phyloP scores from a whole-genome alignment of 2,888 invertebrate species.

The Elmis aenea region DNA sequence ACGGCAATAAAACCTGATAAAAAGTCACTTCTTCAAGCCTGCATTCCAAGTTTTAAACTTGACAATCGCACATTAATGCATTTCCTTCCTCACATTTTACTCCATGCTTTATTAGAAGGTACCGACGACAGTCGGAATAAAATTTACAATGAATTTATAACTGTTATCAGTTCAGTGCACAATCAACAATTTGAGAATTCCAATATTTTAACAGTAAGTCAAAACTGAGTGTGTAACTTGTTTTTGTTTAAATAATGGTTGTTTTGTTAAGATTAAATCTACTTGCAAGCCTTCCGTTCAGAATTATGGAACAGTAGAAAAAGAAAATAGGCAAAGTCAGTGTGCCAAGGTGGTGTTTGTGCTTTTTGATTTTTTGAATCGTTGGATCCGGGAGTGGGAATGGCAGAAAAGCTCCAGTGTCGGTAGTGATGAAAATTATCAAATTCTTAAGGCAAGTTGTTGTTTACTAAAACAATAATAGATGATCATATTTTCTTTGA shows the following conservation, averaged over 20 bases:
- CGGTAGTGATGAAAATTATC: constrained; percentile 32
- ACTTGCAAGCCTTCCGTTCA: no score
- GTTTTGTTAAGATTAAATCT: no score
- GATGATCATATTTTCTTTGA: no score
- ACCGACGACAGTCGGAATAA: constrained; percentile 42
- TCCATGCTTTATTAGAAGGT: constrained; percentile 59
- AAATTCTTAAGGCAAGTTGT: constrained; percentile 27
- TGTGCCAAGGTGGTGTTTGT: constrained; percentile 68
- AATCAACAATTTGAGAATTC: no score
- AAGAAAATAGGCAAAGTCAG: constrained; percentile 47
- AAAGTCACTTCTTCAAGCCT: constrained; percentile 60
- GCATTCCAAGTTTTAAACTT: constrained; percentile 69
- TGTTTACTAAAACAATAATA: no score
- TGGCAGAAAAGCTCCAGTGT: constrained; percentile 34
- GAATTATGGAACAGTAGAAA: no score
- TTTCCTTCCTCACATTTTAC: constrained; percentile 69
- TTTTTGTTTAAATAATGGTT: no score
- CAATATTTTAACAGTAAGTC: constrained; percentile 31
- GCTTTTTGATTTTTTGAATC: constrained; percentile 68
- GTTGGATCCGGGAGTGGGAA: constrained; percentile 66
- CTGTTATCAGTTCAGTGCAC: constrained; percentile 47
- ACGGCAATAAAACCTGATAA: constrained; percentile 56
- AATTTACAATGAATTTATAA: constrained; percentile 53
- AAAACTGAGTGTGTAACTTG: no score
- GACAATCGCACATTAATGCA: constrained; percentile 67